phyloP scores from a whole-genome alignment of 2,888 invertebrate genomes.

The Amitus sp. region DNA sequence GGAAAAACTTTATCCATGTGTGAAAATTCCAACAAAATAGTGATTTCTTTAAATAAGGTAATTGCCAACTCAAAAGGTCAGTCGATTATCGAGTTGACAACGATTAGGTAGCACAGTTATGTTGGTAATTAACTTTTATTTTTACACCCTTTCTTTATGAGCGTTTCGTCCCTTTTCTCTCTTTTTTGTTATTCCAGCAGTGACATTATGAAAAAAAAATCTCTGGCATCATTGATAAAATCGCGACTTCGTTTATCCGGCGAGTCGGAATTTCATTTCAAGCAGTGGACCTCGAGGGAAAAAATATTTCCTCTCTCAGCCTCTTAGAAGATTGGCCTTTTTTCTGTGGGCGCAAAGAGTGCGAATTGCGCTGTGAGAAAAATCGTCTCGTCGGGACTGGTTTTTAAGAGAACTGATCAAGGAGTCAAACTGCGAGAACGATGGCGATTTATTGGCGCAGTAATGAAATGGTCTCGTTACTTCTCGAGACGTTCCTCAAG shows the following conservation, averaged over 20 bases:
- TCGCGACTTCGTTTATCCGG: too few species aligned
- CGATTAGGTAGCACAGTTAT: not conserved
- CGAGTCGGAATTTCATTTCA: too few species aligned
- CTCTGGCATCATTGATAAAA: too few species aligned
- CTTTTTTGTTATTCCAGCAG: not conserved
- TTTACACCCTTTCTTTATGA: slow-evolving; percentile 1
- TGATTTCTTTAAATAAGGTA: too few species aligned
- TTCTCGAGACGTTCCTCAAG: too few species aligned
- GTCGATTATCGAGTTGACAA: too few species aligned
- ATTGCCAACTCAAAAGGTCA: too few species aligned
- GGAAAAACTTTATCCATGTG: too few species aligned
- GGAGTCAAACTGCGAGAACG: not conserved
- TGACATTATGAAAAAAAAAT: too few species aligned
- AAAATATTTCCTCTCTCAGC: not conserved
- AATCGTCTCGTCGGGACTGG: not conserved
- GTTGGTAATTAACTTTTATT: slow-evolving; percentile 14
- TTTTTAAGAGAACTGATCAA: not conserved
- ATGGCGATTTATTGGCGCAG: slow-evolving; percentile 1
- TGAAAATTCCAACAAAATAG: too few species aligned
- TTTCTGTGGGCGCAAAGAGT: not conserved
- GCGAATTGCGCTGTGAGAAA: not conserved
- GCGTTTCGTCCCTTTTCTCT: not conserved
- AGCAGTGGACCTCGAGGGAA: too few species aligned
- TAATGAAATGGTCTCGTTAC: too few species aligned
- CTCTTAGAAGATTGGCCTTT: not conserved